Evolutionary conservation across 2,888 invertebrate species (phyloP), one percentile per base, ranked within the genome.

Genomic region (Pandemis cinnamomeana): DNA sequence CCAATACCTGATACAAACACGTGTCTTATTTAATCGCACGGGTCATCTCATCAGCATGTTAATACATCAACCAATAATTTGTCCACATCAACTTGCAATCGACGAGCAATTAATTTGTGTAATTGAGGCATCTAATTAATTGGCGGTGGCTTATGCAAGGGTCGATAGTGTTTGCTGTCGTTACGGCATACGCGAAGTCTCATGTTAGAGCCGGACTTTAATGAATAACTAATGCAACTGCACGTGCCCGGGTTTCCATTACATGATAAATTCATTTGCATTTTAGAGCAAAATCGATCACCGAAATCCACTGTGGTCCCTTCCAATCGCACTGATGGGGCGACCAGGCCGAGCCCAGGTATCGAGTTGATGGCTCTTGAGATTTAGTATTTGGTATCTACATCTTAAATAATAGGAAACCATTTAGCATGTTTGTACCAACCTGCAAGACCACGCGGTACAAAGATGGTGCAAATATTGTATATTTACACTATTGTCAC

Each of bases 201-300:
- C 81, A 81, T 85, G 82, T 84, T 82, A 78, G 78, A 80, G 77
- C 72, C 80, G 76, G 81, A 72, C 80, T 86, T 78, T 86, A 85
- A 88, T 89, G 88, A 88, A 87, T 88, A 87, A 81, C 82, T 86
- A 87, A 89, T 87, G 84, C 80, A 78, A 76, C 76, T 72, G 80
- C 78, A 83, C 84, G 85, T 84, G 83, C 78, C 75, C 74, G 72
- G 82, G 80, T 81, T 85, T 84, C 82, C 84, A 85, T 85, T 84
- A 86, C 84, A 83, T 81, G 82, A 83, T 84, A 84, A 80, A 85
- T 84, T 82, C 83, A 86, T 88, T 87, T 85, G 86, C 85, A 88
- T 87, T 85, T 85, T 82, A 81, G 80, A 80, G 80, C 81, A 77
- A 83, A 82, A 83, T 82, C 79, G 80, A 78, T 77, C 71, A 77